Evolutionary conservation across 2,113 vertebrate genomes (phyloP).

Genomic region (Leucoraja erinaceus): DNA sequence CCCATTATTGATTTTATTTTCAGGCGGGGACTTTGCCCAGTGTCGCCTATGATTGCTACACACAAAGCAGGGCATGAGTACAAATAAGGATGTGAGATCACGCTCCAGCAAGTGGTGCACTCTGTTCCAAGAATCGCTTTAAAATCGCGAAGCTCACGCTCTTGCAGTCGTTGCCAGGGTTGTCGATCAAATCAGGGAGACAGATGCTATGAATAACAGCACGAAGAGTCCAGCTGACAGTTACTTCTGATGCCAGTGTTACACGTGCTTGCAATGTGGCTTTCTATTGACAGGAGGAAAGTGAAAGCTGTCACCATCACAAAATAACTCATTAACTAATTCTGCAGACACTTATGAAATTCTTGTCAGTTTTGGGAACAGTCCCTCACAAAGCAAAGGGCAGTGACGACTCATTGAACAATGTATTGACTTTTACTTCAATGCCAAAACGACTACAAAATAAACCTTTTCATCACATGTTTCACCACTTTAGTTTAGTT

Average conservation of each 20-base stretch:
- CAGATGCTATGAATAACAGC: slow-evolving; percentile 22
- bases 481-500: background rate
- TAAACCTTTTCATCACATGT: background rate
- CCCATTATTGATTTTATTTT: slow-evolving; percentile 5
- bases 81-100: background rate
- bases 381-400: background rate
- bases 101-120: background rate
- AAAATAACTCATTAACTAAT: slow-evolving; percentile 21
- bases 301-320: slow-evolving; percentile 6
- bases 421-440: background rate
- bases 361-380: background rate
- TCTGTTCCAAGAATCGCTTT: background rate
- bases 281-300: slow-evolving; percentile 9
- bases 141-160: background rate
- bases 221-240: background rate
- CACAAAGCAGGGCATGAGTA: background rate
- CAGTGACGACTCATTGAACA: background rate
- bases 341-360: background rate
- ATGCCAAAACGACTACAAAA: background rate
- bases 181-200: slow-evolving; percentile 6
- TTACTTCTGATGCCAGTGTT: background rate
- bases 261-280: background rate
- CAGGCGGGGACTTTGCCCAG: background rate
- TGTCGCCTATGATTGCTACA: background rate
- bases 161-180: background rate